Evolutionary conservation across 2,888 invertebrate genomes (phyloP), one percentile per base, ranked within the genome.

Genomic region (Yponomeuta evonymella): DNA sequence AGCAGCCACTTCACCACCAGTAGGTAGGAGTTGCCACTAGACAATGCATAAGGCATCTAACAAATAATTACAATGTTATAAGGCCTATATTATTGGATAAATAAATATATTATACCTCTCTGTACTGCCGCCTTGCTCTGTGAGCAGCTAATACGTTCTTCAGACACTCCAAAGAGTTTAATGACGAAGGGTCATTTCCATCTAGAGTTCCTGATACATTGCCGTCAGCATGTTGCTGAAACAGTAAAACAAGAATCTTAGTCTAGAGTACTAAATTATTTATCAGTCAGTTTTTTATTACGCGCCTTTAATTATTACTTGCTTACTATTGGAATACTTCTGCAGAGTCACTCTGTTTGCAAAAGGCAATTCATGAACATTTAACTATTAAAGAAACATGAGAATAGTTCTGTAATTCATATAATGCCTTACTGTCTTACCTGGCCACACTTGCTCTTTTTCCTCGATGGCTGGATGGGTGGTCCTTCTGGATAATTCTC

Each of bases 401-500:
- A 23, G 23, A 23, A 23, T 23, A 23, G 23, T 23, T 23, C 23
- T 33, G 5, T 33, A 33, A 33, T 33, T 33, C 33, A 33, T 5
- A 33, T 33, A 33, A 33, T 33, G 6, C 1, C 5, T 43, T 8
- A 8, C 43, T 8, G 43, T 43, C 33, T 71, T 77, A 87, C 87
- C 80, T 89, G 89, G 72, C 86, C 83, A 71, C 89, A 78, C 71
- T 93, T 93, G 77, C 94, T 92, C 72, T 93, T 93, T 78, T 94
- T 94, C 78, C 94, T 95, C 73, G 93, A 86, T 48, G 93, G 92
- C 66, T 94, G 84, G 70, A 93, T 92, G 51, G 94, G 94, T 58
- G 95, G 94, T 0, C 95, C 95, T 80, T 95, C 95, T 65, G 95
- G 95, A 82, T 95, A 95, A 78, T 95, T 95, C 76, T 97, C 97